These are phyloP conservation scores for Scolanthus callimorphus DNA, from an alignment of 92 coral and sea anemone genomes.

Conservation along the genomic window DNA sequence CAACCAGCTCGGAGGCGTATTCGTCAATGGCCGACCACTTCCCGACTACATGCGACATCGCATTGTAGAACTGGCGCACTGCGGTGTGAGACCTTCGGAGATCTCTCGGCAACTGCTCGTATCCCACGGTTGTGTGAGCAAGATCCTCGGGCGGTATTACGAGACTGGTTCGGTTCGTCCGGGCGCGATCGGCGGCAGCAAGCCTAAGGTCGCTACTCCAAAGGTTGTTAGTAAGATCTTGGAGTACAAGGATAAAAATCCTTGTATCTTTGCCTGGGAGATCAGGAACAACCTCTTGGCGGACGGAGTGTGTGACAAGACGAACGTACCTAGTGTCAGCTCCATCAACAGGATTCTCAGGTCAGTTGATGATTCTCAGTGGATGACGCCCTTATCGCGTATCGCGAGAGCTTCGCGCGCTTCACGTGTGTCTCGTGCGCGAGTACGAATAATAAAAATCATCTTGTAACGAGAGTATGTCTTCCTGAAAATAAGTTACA, in stretches of 20 bases:
- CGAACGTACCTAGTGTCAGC: slow-evolving; percentile 96
- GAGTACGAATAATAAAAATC: no score
- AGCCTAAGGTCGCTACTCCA: slow-evolving; percentile 97
- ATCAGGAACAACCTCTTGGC: slow-evolving; percentile 88
- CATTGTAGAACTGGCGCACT: slow-evolving; percentile 99
- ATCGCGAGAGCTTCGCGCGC: no score
- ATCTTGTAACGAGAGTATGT: no score
- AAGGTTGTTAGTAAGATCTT: slow-evolving; percentile 91
- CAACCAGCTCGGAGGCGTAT: slow-evolving; percentile 98
- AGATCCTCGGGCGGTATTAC: slow-evolving; percentile 96
- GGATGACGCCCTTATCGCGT: no score
- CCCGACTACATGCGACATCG: slow-evolving; percentile 99
- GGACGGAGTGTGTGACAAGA: slow-evolving; percentile 91
- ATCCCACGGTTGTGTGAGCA: slow-evolving; percentile 98
- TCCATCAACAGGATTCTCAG: slow-evolving; percentile 91
- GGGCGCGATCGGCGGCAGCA: slow-evolving; percentile 98
- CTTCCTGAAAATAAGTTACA: no score
- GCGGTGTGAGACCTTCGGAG: slow-evolving; percentile 99
- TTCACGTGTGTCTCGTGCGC: no score
- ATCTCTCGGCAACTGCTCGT: slow-evolving; percentile 99
- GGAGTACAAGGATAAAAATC: slow-evolving; percentile 92
- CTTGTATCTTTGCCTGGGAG: slow-evolving; percentile 99
- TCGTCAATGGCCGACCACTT: slow-evolving; percentile 98
- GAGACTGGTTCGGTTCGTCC: slow-evolving; percentile 99
- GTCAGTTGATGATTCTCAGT: no score